Conservation (phyloP, 2,113 vertebrate genomes). For the Thamnophis sirtalis region DNA sequence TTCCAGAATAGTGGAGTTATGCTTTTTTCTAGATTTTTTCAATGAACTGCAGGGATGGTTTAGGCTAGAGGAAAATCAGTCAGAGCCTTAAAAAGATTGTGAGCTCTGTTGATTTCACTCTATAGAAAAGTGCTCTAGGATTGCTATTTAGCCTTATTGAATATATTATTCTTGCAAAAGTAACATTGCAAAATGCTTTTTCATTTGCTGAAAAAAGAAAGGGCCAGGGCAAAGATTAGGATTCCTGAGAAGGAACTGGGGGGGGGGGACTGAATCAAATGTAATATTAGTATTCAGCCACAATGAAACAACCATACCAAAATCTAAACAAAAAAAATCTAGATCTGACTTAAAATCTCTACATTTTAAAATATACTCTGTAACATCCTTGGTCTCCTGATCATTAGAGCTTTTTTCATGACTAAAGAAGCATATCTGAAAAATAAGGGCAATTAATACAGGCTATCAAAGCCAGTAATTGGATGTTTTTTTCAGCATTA, state of each 20-base stretch:
- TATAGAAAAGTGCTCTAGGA: neutral
- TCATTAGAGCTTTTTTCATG: neutral
- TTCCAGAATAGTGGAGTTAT: neutral
- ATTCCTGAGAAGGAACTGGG: neutral
- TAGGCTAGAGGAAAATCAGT: neutral
- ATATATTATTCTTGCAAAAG: slow-evolving; percentile 10
- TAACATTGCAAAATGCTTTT: neutral
- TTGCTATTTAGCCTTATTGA: neutral
- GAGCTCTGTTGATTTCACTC: neutral
- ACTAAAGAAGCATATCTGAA: neutral
- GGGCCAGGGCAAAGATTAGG: neutral
- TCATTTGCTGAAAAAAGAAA: neutral
- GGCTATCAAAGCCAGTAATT: neutral
- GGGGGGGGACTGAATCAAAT: neutral
- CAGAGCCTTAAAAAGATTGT: neutral
- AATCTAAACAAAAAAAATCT: neutral
- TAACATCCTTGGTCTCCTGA: neutral
- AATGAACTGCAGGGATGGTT: neutral
- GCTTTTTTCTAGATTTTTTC: neutral
- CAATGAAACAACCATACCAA: neutral
- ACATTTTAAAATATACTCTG: neutral
- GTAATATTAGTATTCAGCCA: neutral
- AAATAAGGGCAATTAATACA: neutral
- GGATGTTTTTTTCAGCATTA: neutral
- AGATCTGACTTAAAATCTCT: neutral